These are phyloP conservation scores for Loris lydekkerianus DNA, from an alignment of 2,797 vertebrate genomes.

Conservation along the genomic window DNA sequence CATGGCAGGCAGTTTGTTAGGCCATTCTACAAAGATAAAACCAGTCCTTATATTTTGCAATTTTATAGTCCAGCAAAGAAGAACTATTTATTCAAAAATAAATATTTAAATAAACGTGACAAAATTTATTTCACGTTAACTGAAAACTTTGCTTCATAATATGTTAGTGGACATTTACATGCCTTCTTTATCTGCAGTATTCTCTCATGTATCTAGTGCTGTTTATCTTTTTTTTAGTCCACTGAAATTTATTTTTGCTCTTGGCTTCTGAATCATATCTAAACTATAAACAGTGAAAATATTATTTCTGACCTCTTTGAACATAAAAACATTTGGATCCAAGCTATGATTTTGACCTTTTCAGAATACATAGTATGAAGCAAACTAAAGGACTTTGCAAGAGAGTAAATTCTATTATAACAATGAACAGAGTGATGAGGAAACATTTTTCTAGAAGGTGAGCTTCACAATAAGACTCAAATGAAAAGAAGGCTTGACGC, in stretches of 20 bases:
- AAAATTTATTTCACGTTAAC: neutral
- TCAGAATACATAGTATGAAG: neutral
- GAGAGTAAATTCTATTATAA: neutral
- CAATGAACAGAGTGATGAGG: neutral
- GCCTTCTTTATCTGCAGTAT: neutral
- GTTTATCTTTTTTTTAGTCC: neutral
- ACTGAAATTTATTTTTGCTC: slow-evolving; percentile 35
- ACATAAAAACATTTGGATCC: neutral
- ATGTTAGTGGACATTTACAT: too few species aligned
- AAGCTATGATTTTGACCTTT: neutral
- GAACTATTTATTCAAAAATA: neutral
- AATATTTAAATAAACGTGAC: neutral
- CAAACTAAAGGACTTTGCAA: neutral
- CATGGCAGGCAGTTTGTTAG: neutral
- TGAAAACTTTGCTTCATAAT: too few species aligned
- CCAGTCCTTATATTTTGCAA: neutral
- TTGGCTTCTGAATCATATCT: neutral
- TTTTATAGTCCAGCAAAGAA: neutral
- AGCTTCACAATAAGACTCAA: neutral
- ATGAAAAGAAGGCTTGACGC: neutral
- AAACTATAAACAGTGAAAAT: slow-evolving; percentile 42
- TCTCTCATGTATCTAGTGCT: neutral
- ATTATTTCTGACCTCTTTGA: neutral
- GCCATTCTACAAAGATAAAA: neutral
- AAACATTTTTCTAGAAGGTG: neutral